Base-by-base conservation (phyloP, 2,888 invertebrate species). In the Plemyria rubiginata region DNA sequence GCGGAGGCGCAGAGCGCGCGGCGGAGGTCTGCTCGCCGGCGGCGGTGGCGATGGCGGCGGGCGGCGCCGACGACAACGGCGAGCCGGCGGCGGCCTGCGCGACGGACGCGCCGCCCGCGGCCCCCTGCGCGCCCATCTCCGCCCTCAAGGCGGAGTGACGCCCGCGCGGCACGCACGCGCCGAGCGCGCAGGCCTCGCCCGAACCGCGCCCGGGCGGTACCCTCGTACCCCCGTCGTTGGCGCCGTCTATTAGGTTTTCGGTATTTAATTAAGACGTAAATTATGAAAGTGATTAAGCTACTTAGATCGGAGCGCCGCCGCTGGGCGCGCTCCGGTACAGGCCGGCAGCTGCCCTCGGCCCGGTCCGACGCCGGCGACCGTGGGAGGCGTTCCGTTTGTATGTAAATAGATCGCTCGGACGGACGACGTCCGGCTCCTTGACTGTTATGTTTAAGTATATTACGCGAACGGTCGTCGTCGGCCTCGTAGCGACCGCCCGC, bases 401-500 rank as follows among this genome's bases (percentile, higher is more conserved):
- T 87, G 87, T 90, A 88, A 86, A 89, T 89, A 87, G 86, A 82
- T 85, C 81, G 84, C 84, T 82, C 85, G 86, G 85, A 85, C 86
- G 83, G 85, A 84, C 81, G 69, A 63, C 60, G 80, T 82, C 85
- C 81, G 85, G 85, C 86, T 86, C 86, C 79, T 86, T 85, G 90
- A 91, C 91, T 91, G 90, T 88, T 90, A 90, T 85, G 80, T 85
- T 88, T 89, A 90, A 90, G 88, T 87, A 85, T 86, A 86, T 88
- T 82, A 86, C 81, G 86, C 88, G 86, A 84, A 81, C 80, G 86
- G 87, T 84, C 85, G 83, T 79, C 83, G 83, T 80, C 83, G 82
- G 82, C 81, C 75, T 70, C 80, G 79, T 75, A 75, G 79, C 80
- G 79, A 77, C 76, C 79, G 74, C 78, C 75, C 78, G 77, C 71